Evolutionary conservation across 2,888 invertebrate species (phyloP).

Genomic region (Gerris lacustris): DNA sequence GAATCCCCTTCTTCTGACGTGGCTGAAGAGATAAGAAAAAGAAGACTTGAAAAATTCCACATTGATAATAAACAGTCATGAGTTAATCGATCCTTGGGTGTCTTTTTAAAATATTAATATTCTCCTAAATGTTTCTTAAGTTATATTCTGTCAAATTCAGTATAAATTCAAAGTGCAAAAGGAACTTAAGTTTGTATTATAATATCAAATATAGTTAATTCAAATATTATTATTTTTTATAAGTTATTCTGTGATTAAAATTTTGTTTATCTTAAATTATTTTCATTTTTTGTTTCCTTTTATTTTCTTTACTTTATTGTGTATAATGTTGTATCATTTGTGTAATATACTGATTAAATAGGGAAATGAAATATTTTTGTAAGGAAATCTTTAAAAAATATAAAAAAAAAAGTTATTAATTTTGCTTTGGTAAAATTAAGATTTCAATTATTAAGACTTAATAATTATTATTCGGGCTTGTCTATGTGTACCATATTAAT

Average conservation of each 20-base stretch:
- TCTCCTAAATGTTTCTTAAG: too few species aligned
- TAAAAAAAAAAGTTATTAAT: too few species aligned
- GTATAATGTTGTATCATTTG: not conserved
- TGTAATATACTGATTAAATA: not conserved
- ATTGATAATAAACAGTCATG: not conserved
- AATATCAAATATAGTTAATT: too few species aligned
- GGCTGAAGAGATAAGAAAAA: not conserved
- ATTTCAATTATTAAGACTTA: too few species aligned
- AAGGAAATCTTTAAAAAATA: not conserved
- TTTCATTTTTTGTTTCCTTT: not conserved
- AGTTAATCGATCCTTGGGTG: not conserved
- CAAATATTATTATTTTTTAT: not conserved
- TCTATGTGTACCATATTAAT: too few species aligned
- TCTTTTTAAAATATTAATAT: not conserved
- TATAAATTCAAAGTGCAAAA: too few species aligned
- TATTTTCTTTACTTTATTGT: not conserved
- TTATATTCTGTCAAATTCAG: too few species aligned
- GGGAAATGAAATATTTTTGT: not conserved
- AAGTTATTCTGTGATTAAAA: not conserved
- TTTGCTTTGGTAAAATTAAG: too few species aligned
- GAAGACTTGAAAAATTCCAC: constrained; percentile 9
- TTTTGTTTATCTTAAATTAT: not conserved
- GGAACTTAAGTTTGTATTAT: too few species aligned
- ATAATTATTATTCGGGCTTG: too few species aligned
- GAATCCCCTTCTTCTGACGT: not conserved